Base-by-base conservation (phyloP, 2,113 vertebrate genomes). In the Nothobranchius kuhntae region DNA sequence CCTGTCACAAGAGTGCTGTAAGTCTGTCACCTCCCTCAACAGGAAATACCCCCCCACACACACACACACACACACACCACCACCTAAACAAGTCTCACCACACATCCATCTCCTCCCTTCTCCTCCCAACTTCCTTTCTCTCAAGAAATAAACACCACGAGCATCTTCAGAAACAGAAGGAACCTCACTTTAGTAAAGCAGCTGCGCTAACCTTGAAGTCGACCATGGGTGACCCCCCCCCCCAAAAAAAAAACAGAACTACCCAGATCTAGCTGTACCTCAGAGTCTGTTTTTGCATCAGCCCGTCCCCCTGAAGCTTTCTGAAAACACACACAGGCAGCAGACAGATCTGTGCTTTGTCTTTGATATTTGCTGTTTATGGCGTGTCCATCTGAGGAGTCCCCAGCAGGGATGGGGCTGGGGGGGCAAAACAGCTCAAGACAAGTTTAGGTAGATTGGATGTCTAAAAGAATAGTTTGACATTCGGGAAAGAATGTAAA, bases 211-310 rank as follows among this genome's bases (percentile, higher is more conserved):
- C 40, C 40, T 42, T 42, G 53, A 17, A 75, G 70, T 60, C 62
- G 30, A 63, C 78, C 59, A 57, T 13, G 14, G 61, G 77, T 24
- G 53, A 75, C 77, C 15, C 54, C 42, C n/a, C 35, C 12, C n/a
- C 40, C 26, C 30, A 1, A 14, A 17, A 58, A 53, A 11, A 40
- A 35, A 13, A 58, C 45, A 30, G 36, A 17, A n/a, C 24, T 36
- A 50, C 7, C 56, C 61, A 56, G 3, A 67, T 67, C 75, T 77
- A 71, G 76, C 68, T 78, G 48, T 55, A 78, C 68, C 78, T 83
- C 55, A 70, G 11, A 87, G 82, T 71, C 71, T 78, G 70, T 53
- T 80, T 74, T 80, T 80, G 75, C 75, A 75, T 72, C 80, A 54
- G 61, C 51, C 50, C 10, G 53, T 85, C 76, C 62, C 80, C 69